phyloP scores from a whole-genome alignment of 1,140 invertebrate genomes.

The Metopolophium dirhodum region DNA sequence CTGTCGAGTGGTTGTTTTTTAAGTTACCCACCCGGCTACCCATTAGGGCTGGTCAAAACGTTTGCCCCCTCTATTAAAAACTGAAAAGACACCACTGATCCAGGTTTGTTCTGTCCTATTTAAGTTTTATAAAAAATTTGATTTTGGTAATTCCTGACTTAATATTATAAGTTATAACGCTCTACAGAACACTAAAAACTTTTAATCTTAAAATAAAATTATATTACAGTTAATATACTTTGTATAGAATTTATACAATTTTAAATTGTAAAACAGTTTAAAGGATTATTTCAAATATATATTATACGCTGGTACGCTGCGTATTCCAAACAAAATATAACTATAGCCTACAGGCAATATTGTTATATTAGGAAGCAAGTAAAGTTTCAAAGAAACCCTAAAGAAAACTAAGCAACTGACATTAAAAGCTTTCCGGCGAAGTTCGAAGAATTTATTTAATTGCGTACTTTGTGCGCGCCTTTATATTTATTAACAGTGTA shows the following conservation, averaged over 20 bases:
- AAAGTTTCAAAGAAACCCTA: background rate
- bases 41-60: no score
- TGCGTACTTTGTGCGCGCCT: background rate
- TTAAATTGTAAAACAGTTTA: background rate
- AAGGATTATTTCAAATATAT: background rate
- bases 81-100: background rate
- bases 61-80: no score
- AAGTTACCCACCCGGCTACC: no score
- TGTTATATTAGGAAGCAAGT: slow-evolving; percentile 3
- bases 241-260: background rate
- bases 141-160: background rate
- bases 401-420: background rate
- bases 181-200: background rate
- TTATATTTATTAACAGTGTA: background rate
- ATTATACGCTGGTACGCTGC: background rate
- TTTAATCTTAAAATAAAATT: slow-evolving; percentile 9
- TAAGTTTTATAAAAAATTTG: background rate
- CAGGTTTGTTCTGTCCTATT: background rate
- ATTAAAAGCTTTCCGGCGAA: background rate
- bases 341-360: background rate
- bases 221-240: background rate
- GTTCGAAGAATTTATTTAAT: slow-evolving; percentile 11
- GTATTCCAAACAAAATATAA: slow-evolving; percentile 6
- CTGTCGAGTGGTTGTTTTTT: no score
- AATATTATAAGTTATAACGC: background rate